Evolutionary conservation across 1,140 invertebrate genomes (phyloP).

Genomic region (Dreissena polymorpha): DNA sequence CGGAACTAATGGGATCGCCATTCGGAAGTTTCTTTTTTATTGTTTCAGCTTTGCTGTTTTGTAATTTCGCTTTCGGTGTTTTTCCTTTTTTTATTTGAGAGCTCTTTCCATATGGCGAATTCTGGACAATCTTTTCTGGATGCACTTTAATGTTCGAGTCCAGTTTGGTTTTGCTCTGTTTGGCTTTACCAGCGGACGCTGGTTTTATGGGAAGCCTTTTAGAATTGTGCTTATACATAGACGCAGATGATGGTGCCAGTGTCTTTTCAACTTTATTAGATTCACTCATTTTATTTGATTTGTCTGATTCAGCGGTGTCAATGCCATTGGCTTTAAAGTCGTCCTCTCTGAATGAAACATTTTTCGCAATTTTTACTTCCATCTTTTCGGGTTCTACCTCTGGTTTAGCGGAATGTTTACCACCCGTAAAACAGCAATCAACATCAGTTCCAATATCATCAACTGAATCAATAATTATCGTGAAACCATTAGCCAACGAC

Average conservation of each 20-base stretch:
- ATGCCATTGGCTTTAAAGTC: background rate
- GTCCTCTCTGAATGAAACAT: conserved; percentile 12
- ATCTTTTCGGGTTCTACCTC: conserved; percentile 26
- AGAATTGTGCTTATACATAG: background rate
- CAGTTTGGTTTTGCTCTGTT: conserved; percentile 29
- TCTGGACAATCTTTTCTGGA: background rate
- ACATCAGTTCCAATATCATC: conserved; percentile 25
- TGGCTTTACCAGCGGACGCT: background rate
- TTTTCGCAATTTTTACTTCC: conserved; percentile 10
- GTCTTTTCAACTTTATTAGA: background rate
- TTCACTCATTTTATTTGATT: background rate
- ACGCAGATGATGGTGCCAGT: background rate
- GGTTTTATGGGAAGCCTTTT: background rate
- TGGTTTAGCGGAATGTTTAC: conserved; percentile 11
- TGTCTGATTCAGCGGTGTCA: background rate
- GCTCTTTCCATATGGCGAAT: background rate
- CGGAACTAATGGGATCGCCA: too few species aligned
- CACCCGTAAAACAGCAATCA: conserved; percentile 52
- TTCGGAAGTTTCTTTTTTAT: too few species aligned
- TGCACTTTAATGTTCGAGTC: conserved; percentile 27
- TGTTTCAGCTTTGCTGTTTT: too few species aligned
- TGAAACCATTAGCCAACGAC: conserved; percentile 45
- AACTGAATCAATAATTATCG: conserved; percentile 33
- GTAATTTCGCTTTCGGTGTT: too few species aligned
- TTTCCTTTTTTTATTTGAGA: too few species aligned